Evolutionary conservation across 2,888 invertebrate species (phyloP), one percentile per base, ranked within the genome.

Genomic region (Rapana venosa): DNA sequence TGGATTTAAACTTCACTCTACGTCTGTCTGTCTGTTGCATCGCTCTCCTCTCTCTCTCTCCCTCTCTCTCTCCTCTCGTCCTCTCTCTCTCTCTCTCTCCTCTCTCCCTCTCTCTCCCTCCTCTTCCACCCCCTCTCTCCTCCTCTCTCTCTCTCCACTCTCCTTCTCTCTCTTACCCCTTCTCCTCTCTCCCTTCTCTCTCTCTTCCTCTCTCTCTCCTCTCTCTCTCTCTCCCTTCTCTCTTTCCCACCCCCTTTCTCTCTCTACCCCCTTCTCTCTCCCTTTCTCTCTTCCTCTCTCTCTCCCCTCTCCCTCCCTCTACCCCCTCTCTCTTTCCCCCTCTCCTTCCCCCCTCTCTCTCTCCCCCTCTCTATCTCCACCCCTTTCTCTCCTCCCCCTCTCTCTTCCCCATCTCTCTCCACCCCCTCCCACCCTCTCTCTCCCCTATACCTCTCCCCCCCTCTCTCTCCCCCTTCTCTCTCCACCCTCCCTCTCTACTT

Each of bases 251-350:
- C 81, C 35, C 79, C 56, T 86, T 47, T 89, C 87, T 90, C 61
- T 61, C 70, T 86, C 89, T 47, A 70, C 36, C 47, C 86, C 86
- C 86, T 70, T 74, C 70, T 35, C 74, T 70, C 77, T 61, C 61
- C 61, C 32, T 87, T 56, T 74, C 66, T 32, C 36, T 66, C 66
- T 87, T 13, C 15, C 56, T 58, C 36, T 35, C 56, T 58, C 85
- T 30, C 36, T 56, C 56, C 26, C 36, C 56, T 15, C 56, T n/a
- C 56, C 66, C 56, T 35, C 87, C 30, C 17, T 30, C 30, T 32
- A 22, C 8, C 30, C 58, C 66, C 32, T 66, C 66, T 26, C 87
- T 35, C 36, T 87, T 26, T 30, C 61, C 11, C 35, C n/a, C 26
- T 22, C 22, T 22, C 22, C 26, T 26, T 22, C 22, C 26, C 22